These are phyloP conservation scores for Nilaparvata lugens DNA, from an alignment of 1,140 invertebrate genomes.

Conservation along the genomic window DNA sequence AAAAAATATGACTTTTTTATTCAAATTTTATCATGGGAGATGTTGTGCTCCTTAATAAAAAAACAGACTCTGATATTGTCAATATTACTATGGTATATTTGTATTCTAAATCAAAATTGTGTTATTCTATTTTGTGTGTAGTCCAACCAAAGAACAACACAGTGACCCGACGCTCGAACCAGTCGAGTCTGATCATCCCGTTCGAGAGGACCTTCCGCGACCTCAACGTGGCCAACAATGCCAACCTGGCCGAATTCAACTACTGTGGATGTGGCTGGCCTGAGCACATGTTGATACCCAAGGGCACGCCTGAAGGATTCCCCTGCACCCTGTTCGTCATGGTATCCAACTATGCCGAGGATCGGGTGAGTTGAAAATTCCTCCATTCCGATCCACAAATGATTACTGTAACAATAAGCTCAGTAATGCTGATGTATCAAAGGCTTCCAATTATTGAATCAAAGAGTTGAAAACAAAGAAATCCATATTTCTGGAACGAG, in stretches of 20 bases:
- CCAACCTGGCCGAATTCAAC: conserved; percentile 39
- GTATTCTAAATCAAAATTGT: too few relatives aligned
- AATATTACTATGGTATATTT: too few relatives aligned
- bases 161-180: conserved; percentile 42
- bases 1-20: too few relatives aligned
- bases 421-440: too few relatives aligned
- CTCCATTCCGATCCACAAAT: too few relatives aligned
- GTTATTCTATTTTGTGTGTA: conserved; percentile 24
- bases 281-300: conserved; percentile 70
- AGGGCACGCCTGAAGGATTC: conserved; percentile 57
- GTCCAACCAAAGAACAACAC: conserved; percentile 45
- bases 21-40: too few relatives aligned
- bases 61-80: too few relatives aligned
- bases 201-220: conserved; percentile 53
- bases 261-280: conserved; percentile 86
- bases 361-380: conserved; percentile 50
- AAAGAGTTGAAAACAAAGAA: too few relatives aligned
- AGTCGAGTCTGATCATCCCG: conserved; percentile 55
- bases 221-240: conserved; percentile 35
- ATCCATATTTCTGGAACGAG: too few relatives aligned
- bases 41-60: too few relatives aligned
- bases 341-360: conserved; percentile 63
- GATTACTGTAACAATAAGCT: too few relatives aligned
- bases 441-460: too few relatives aligned
- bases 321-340: conserved; percentile 66